These are phyloP conservation scores for Ephestia elutella DNA, from an alignment of 1,140 invertebrate species.

Conservation along the genomic window DNA sequence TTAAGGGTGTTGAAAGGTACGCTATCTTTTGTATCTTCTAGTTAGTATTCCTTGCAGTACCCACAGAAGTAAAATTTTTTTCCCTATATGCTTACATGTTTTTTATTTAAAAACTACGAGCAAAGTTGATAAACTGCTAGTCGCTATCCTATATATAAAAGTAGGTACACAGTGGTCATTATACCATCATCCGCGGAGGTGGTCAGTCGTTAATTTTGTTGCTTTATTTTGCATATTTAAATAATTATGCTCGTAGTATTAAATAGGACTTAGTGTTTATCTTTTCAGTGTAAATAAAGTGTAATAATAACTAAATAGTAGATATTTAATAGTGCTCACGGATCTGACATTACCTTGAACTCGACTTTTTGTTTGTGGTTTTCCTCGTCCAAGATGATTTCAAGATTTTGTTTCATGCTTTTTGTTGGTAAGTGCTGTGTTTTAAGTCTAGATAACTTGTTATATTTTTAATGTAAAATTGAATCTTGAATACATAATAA, in stretches of 20 bases:
- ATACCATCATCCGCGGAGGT: background rate
- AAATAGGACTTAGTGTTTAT: constrained; percentile 1
- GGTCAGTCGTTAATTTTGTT: background rate
- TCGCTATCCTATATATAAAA: background rate
- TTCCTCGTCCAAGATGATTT: constrained; percentile 33
- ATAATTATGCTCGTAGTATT: background rate
- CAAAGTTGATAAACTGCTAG: background rate
- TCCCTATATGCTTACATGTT: background rate
- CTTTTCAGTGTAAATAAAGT: background rate
- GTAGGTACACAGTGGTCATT: too few relatives aligned
- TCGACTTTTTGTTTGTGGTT: constrained; percentile 28
- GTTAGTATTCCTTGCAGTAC: too few relatives aligned
- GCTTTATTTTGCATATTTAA: background rate
- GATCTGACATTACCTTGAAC: constrained; percentile 25
- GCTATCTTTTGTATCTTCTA: too few relatives aligned
- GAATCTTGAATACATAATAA: too few relatives aligned
- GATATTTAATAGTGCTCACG: background rate
- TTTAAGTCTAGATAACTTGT: background rate
- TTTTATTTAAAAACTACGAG: background rate
- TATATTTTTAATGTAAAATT: too few relatives aligned
- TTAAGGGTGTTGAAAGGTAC: too few relatives aligned
- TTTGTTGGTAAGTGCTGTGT: constrained; percentile 36
- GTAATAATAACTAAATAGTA: constrained; percentile 6
- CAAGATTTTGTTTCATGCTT: constrained; percentile 31
- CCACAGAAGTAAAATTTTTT: too few relatives aligned